Conservation (phyloP, 2,113 vertebrate genomes). For the Urocolius indicus region DNA sequence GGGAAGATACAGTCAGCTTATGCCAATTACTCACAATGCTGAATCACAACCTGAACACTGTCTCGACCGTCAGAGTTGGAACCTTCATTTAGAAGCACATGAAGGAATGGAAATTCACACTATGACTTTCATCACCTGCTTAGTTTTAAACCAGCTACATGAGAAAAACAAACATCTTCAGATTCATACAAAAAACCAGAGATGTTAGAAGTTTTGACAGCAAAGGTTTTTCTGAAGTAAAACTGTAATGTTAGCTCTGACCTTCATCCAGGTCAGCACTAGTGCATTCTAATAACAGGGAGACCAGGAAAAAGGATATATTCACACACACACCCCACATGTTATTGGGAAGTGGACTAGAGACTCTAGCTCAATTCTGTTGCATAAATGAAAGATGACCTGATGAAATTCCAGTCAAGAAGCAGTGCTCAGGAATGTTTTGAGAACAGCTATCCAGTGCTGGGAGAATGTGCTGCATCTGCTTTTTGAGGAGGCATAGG, state of each 20-base stretch:
- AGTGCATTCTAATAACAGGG: not conserved
- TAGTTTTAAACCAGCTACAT: accelerated
- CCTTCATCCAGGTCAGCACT: not conserved
- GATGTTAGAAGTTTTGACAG: not conserved
- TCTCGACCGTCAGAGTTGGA: accelerated
- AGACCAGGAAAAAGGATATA: not conserved
- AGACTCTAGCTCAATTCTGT: not conserved
- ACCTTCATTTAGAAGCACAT: not conserved
- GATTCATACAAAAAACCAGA: not conserved
- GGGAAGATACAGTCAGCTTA: not conserved
- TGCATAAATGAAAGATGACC: not conserved
- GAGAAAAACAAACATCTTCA: not conserved
- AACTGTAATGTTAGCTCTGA: not conserved
- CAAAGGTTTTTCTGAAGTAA: not conserved
- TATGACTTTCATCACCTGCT: not conserved
- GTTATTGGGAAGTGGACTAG: not conserved
- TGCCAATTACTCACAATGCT: not conserved
- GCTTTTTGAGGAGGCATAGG: accelerated
- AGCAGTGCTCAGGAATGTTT: not conserved
- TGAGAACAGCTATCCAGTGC: not conserved
- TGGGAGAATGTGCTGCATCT: not conserved
- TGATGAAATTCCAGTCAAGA: not conserved
- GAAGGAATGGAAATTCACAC: not conserved
- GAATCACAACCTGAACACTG: not conserved
- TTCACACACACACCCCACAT: accelerated